Conservation (phyloP, 2,888 invertebrate species). For the Dolomedes plantarius region DNA sequence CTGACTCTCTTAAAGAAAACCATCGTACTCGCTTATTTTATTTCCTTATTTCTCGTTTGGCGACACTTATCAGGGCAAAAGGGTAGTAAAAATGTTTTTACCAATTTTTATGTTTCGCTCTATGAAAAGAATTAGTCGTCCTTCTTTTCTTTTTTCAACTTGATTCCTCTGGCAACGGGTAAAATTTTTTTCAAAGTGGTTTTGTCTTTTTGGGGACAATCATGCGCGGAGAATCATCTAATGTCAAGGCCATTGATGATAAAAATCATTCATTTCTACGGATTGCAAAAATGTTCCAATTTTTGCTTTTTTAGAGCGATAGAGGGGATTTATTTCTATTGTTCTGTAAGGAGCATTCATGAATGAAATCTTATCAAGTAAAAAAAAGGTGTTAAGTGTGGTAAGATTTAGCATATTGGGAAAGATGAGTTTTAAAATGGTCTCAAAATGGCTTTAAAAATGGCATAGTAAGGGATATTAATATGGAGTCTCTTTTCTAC, state of each 20-base stretch:
- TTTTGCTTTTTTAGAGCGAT: no score
- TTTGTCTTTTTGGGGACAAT: background rate
- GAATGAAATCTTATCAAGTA: no score
- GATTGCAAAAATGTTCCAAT: no score
- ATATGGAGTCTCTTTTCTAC: no score
- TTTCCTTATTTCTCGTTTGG: background rate
- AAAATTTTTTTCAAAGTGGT: background rate
- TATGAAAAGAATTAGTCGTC: background rate
- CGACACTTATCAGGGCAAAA: constrained; percentile 1
- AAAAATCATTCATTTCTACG: no score
- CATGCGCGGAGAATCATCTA: background rate
- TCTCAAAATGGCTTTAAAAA: no score
- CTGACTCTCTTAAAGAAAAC: background rate
- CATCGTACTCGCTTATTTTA: background rate
- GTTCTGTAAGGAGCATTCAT: no score
- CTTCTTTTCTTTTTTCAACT: background rate
- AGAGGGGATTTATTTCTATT: no score
- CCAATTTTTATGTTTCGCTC: background rate
- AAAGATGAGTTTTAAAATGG: no score
- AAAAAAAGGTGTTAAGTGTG: no score
- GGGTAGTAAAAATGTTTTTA: background rate
- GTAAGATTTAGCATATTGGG: no score
- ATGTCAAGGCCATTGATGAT: background rate
- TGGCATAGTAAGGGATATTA: no score
- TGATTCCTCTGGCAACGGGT: background rate